Evolutionary conservation across 2,888 invertebrate species (phyloP).

Genomic region (Xestia c-nigrum): DNA sequence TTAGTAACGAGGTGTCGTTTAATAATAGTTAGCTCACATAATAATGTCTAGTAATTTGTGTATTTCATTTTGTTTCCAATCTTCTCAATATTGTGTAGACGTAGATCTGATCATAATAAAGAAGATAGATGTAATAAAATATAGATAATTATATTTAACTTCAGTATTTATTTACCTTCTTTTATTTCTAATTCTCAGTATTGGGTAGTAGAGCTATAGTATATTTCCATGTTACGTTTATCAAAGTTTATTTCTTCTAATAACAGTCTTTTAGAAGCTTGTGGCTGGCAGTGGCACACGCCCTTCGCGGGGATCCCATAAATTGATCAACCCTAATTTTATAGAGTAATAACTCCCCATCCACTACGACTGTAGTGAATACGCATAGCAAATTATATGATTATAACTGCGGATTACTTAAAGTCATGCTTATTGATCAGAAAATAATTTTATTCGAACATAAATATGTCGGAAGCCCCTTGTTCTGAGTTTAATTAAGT

Average conservation of each 20-base stretch:
- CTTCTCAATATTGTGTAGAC: not conserved
- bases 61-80: slow-evolving; percentile 12
- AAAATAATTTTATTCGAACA: slow-evolving; percentile 2
- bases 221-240: not conserved
- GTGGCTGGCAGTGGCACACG: slow-evolving; percentile 14
- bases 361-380: not conserved
- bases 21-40: slow-evolving; percentile 18
- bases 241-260: not conserved
- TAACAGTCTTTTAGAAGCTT: slow-evolving; percentile 14
- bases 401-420: not conserved
- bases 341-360: not conserved
- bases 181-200: not conserved
- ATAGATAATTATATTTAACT: not conserved
- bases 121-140: too few relatives aligned
- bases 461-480: not conserved
- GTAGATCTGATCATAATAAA: not conserved
- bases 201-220: not conserved
- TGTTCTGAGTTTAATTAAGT: slow-evolving; percentile 3
- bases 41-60: slow-evolving; percentile 15
- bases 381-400: slow-evolving; percentile 21
- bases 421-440: slow-evolving; percentile 4
- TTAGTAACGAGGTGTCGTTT: slow-evolving; percentile 30
- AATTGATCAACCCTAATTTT: slow-evolving; percentile 29
- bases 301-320: slow-evolving; percentile 1
- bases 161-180: not conserved